Evolutionary conservation across 1,140 invertebrate genomes (phyloP).

Genomic region (Sarcophaga peregrina): DNA sequence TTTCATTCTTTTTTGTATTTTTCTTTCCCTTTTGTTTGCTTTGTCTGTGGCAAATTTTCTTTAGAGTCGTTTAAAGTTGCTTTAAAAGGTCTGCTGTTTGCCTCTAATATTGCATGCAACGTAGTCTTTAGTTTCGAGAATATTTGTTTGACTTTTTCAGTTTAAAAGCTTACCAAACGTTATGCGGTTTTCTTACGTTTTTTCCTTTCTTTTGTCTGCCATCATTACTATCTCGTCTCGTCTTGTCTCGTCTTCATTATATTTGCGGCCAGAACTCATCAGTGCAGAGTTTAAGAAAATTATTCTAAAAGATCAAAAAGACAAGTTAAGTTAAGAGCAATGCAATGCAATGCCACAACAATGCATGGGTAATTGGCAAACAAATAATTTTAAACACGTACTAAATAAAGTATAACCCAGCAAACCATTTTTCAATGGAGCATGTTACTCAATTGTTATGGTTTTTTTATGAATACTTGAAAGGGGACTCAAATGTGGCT

Average conservation of each 20-base stretch:
- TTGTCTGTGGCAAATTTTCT: neutral
- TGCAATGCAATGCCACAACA: neutral
- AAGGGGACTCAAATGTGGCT: no score
- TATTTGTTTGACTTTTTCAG: no score
- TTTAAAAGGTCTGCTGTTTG: no score
- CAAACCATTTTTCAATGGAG: neutral
- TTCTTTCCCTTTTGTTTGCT: slow-evolving; percentile 16
- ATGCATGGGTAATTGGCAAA: slow-evolving; percentile 16
- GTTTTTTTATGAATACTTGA: neutral
- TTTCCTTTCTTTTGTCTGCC: no score
- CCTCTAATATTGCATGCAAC: no score
- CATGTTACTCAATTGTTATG: neutral
- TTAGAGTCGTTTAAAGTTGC: no score
- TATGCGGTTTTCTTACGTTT: no score
- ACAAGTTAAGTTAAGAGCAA: neutral
- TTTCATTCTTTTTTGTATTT: neutral
- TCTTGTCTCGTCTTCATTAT: no score
- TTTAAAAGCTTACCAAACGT: no score
- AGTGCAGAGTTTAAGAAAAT: neutral
- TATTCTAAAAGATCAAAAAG: slow-evolving; percentile 17
- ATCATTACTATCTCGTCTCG: no score
- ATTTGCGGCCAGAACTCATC: neutral
- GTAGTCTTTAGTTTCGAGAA: no score
- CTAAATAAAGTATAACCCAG: neutral
- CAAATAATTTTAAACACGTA: slow-evolving; percentile 37